phyloP scores from a whole-genome alignment of 2,888 invertebrate species.

The Drosophila mimica region DNA sequence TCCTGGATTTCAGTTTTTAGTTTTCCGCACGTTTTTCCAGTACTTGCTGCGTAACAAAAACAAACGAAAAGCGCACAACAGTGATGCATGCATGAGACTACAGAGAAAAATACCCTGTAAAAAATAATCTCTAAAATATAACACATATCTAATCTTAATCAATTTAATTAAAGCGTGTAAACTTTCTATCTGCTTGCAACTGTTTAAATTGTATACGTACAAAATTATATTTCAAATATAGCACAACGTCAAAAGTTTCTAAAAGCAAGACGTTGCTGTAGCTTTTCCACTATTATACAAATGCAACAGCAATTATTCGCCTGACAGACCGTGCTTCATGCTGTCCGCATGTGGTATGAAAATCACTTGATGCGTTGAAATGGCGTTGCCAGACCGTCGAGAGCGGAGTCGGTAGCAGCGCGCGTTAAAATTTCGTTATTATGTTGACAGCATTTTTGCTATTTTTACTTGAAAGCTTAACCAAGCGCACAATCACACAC shows the following conservation, averaged over 20 bases:
- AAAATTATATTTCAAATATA: background rate
- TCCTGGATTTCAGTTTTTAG: slow-evolving; percentile 79
- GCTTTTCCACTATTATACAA: background rate
- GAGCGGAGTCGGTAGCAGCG: slow-evolving; percentile 59
- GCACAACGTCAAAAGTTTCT: background rate
- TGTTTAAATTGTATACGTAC: background rate
- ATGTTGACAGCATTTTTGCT: slow-evolving; percentile 81
- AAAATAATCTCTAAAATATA: background rate
- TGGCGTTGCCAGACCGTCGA: slow-evolving; percentile 65
- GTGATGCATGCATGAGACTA: background rate
- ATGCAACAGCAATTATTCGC: background rate
- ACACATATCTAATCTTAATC: background rate
- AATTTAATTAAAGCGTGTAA: background rate
- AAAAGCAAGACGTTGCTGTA: background rate
- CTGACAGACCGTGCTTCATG: slow-evolving; percentile 3
- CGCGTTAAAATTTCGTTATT: slow-evolving; percentile 80
- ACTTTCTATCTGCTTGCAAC: background rate
- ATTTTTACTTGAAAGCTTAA: slow-evolving; percentile 81
- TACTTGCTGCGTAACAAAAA: slow-evolving; percentile 41
- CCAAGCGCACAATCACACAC: slow-evolving; percentile 63
- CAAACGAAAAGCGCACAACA: slow-evolving; percentile 11
- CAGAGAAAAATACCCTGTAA: slow-evolving; percentile 17
- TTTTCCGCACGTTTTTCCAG: slow-evolving; percentile 70
- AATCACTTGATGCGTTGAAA: slow-evolving; percentile 75
- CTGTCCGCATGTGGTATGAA: slow-evolving; percentile 28